Evolutionary conservation across 2,797 vertebrate genomes (phyloP).

Genomic region (Coluber constrictor): DNA sequence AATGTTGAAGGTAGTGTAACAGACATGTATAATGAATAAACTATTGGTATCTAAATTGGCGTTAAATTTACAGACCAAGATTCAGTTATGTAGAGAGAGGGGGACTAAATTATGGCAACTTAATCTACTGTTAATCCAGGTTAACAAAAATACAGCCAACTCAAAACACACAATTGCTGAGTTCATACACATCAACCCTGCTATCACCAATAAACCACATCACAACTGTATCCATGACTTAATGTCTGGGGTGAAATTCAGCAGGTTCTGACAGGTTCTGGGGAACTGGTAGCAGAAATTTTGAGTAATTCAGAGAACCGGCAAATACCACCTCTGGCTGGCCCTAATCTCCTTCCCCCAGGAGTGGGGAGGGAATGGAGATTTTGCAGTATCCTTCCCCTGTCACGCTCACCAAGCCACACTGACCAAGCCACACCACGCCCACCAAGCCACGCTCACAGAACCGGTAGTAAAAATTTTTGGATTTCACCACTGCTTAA

Average conservation of each 20-base stretch:
- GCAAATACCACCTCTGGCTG: too few relatives aligned
- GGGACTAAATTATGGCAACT: neutral
- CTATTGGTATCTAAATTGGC: constrained; percentile 2
- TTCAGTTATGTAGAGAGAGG: neutral
- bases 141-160: neutral
- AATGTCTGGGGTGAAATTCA: neutral
- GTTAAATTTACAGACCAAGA: neutral
- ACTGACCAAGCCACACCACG: too few relatives aligned
- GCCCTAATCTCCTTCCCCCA: too few relatives aligned
- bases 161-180: neutral
- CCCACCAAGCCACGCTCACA: too few relatives aligned
- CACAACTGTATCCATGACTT: neutral
- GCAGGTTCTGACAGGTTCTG: too few relatives aligned
- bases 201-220: neutral
- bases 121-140: neutral
- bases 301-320: too few relatives aligned
- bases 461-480: too few relatives aligned
- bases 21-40: neutral
- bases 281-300: too few relatives aligned
- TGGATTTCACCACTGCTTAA: neutral
- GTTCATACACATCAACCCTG: neutral
- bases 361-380: too few relatives aligned
- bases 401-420: too few relatives aligned
- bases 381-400: too few relatives aligned
- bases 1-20: neutral